Percentiles rank a stretch among this genome's conserved stretches.
Evolutionary conservation across 2,888 invertebrate genomes (phyloP).

Genomic region (Ophion ventricosus): DNA sequence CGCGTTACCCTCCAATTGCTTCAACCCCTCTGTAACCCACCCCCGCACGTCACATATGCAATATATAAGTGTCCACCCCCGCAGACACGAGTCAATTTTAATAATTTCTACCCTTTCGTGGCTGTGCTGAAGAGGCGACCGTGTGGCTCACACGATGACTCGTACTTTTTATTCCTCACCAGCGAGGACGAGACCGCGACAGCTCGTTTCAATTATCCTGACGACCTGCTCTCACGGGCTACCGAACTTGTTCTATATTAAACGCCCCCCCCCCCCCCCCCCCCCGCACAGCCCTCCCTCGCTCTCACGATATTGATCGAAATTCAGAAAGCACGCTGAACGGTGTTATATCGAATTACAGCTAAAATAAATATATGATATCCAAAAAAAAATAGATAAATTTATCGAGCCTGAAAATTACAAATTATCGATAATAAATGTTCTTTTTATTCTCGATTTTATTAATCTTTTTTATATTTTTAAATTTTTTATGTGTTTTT

Average conservation of each 20-base stretch:
- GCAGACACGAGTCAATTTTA: slow-evolving; percentile 76
- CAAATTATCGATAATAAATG: background rate
- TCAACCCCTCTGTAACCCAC: slow-evolving; percentile 38
- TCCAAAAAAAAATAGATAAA: slow-evolving; percentile 15
- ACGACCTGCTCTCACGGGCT: slow-evolving; percentile 70
- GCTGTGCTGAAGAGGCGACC: slow-evolving; percentile 48
- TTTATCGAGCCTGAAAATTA: slow-evolving; percentile 11
- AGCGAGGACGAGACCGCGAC: slow-evolving; percentile 52
- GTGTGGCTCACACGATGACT: slow-evolving; percentile 72
- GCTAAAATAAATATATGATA: slow-evolving; percentile 11
- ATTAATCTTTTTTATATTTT: too few relatives aligned
- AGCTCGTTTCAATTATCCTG: slow-evolving; percentile 75
- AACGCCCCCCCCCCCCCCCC: slow-evolving; percentile 29
- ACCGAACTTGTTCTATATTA: slow-evolving; percentile 42
- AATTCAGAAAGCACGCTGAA: slow-evolving; percentile 32
- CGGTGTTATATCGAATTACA: background rate
- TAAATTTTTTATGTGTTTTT: background rate
- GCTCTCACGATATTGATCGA: slow-evolving; percentile 63
- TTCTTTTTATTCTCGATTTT: too few relatives aligned
- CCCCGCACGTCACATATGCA: slow-evolving; percentile 39
- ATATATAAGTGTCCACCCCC: slow-evolving; percentile 38
- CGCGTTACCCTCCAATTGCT: slow-evolving; percentile 59
- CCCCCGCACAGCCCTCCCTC: too few relatives aligned
- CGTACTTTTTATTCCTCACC: slow-evolving; percentile 71
- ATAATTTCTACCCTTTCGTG: slow-evolving; percentile 71